Percentiles rank a stretch among this genome's conserved stretches.
These are phyloP conservation scores for Octonoba sinensis DNA, from an alignment of 2,888 invertebrate genomes.

Conservation along the genomic window DNA sequence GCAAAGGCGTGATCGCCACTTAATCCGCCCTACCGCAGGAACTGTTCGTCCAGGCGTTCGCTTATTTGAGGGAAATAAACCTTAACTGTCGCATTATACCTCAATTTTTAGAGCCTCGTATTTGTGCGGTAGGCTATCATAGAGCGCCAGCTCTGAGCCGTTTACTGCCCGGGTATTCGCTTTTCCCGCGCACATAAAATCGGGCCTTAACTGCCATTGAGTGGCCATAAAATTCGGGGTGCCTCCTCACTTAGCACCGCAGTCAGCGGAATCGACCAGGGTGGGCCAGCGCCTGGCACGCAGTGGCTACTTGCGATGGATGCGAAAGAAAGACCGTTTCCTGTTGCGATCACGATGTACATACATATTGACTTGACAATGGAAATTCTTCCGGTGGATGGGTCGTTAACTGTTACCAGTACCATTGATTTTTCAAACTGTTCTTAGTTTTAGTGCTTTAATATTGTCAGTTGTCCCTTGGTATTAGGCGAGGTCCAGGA, in stretches of 20 bases:
- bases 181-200: slow-evolving; percentile 58
- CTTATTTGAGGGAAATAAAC: slow-evolving; percentile 63
- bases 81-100: slow-evolving; percentile 63
- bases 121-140: slow-evolving; percentile 47
- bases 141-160: slow-evolving; percentile 37
- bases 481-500: too few relatives aligned
- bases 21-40: slow-evolving; percentile 55
- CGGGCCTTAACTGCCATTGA: slow-evolving; percentile 62
- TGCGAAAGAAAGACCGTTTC: slow-evolving; percentile 22
- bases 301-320: neutral
- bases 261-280: slow-evolving; percentile 42
- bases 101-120: slow-evolving; percentile 63
- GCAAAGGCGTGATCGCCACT: slow-evolving; percentile 44
- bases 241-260: slow-evolving; percentile 49
- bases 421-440: too few relatives aligned
- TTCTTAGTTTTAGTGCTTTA: too few relatives aligned
- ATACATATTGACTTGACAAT: neutral
- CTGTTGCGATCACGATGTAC: slow-evolving; percentile 14
- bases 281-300: slow-evolving; percentile 20
- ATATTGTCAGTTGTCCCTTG: too few relatives aligned
- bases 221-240: slow-evolving; percentile 57
- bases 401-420: too few relatives aligned
- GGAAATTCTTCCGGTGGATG: too few relatives aligned
- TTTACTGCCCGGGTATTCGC: slow-evolving; percentile 56
- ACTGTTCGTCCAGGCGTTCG: slow-evolving; percentile 33